Evolutionary conservation across 2,888 invertebrate genomes (phyloP), one percentile per base, ranked within the genome.

Genomic region (Cheilosia soror): DNA sequence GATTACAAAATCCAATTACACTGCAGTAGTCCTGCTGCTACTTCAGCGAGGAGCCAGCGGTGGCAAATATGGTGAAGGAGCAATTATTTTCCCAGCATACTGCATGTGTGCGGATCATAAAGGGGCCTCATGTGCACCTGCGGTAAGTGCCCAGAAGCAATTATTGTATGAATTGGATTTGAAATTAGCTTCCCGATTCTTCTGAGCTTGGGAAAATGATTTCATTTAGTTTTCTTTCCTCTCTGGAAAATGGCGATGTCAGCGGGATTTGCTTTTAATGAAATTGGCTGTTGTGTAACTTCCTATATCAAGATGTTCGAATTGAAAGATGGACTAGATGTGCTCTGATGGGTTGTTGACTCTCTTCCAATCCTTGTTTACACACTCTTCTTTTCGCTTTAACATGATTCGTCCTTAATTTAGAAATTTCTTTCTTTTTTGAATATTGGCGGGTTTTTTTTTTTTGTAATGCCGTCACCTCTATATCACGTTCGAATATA

Each of bases 1-100:
- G 81, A 85, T 85, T 77, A 58, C 62, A 68, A 85, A 85, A 85
- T 81, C 85, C 85, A 85, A 85, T 85, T 85, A 81, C 76, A 81
- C 60, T 77, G 81, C 85, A 77, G 81, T 77, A 55, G 73, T 66
- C 29, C 31, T 79, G 69, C 66, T 31, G 49, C 15, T 47, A 4
- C 20, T 47, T n/a, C 62, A 53, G 62, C 62, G 25, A 75, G 37
- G 27, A 55, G 51, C 27, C 33, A 55, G 51, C 27, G 49, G n/a
- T 20, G 20, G 55, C 31, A 44, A 53, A 73, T 25, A 81, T 63
- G 51, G 27, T 68, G 13, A 68, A 71, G 55, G 65, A 55, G 76
- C 84, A 84, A 84, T 84, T 85, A 81, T 85, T 72, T 55, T 33
- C 66, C 66, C 15, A 42, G 25, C 42, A 42, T 6, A 6, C 6